These are phyloP conservation scores for Liasis olivaceus DNA, from an alignment of 2,797 vertebrate species.

Conservation along the genomic window DNA sequence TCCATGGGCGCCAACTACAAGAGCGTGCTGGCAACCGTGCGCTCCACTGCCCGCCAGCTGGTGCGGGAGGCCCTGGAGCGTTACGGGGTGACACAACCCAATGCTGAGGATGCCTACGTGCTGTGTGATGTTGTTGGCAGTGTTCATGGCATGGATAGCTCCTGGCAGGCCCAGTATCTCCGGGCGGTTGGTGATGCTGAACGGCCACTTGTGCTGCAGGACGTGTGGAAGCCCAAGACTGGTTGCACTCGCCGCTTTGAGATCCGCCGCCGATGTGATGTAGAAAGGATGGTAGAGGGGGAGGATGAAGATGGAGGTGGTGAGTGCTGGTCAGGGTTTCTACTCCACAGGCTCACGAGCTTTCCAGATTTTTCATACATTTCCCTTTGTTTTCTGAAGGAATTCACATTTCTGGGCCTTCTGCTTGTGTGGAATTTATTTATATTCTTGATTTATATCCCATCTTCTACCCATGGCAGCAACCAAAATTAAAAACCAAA, in stretches of 20 bases:
- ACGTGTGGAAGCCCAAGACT: constrained; percentile 89
- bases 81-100: constrained; percentile 61
- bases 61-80: constrained; percentile 73
- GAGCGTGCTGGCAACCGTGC: constrained; percentile 73
- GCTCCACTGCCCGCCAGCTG: constrained; percentile 72
- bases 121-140: constrained; percentile 80
- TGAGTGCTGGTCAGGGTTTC: constrained; percentile 49
- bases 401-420: neutral
- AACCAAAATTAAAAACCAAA: neutral
- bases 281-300: constrained; percentile 73
- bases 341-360: neutral
- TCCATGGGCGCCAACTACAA: constrained; percentile 76
- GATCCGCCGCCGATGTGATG: constrained; percentile 85
- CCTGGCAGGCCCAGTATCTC: constrained; percentile 88
- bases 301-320: constrained; percentile 81
- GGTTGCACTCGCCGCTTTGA: constrained; percentile 91
- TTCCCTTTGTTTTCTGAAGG: neutral
- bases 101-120: constrained; percentile 79
- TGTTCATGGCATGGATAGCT: constrained; percentile 58
- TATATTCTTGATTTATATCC: neutral
- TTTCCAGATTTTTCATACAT: neutral
- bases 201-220: constrained; percentile 88
- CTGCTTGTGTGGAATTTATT: neutral
- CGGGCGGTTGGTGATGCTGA: constrained; percentile 87
- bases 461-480: neutral